Conservation (phyloP, 2,888 invertebrate genomes). For the Archips xylosteana region DNA sequence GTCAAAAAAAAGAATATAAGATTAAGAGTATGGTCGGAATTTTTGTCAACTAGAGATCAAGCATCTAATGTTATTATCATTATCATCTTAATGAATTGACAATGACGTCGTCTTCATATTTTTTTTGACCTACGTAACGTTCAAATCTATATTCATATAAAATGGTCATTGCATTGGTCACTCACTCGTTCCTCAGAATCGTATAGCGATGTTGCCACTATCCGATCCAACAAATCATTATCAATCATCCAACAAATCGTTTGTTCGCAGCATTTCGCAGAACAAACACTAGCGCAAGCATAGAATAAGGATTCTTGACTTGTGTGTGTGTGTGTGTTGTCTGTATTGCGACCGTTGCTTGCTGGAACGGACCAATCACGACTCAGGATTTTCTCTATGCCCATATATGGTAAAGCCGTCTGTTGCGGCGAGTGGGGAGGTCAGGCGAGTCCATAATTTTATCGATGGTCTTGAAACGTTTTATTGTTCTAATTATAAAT, state of each 20-base stretch:
- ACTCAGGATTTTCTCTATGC: slow-evolving; percentile 89
- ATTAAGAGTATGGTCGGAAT: no score
- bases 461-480: slow-evolving; percentile 56
- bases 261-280: slow-evolving; percentile 47
- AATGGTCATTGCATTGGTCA: no score
- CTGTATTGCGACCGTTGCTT: slow-evolving; percentile 82
- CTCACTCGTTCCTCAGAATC: neutral
- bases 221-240: neutral
- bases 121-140: neutral
- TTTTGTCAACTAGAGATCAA: no score
- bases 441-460: slow-evolving; percentile 77
- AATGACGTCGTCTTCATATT: neutral
- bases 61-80: no score
- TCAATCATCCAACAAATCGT: no score
- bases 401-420: slow-evolving; percentile 93
- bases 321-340: slow-evolving; percentile 66
- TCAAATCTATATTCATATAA: neutral
- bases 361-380: slow-evolving; percentile 87
- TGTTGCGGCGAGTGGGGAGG: slow-evolving; percentile 80
- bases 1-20: no score
- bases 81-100: no score
- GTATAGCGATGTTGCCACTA: slow-evolving; percentile 23
- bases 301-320: slow-evolving; percentile 47
- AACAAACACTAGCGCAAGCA: slow-evolving; percentile 58
- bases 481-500: slow-evolving; percentile 67